phyloP scores from a whole-genome alignment of 2,888 invertebrate genomes.

The Pseudococcus jackbeardsleyi region DNA sequence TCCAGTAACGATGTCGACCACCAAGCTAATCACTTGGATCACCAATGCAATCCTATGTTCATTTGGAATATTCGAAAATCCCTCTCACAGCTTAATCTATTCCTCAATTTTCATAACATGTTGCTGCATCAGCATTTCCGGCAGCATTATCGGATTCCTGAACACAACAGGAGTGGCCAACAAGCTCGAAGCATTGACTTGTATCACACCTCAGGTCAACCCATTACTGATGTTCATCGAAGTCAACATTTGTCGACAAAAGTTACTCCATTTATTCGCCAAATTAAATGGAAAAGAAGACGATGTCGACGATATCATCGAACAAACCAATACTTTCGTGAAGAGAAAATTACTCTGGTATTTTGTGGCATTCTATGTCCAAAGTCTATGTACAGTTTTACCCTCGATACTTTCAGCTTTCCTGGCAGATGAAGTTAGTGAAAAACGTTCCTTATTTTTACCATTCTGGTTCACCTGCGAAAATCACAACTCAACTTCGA shows the following conservation, averaged over 20 bases:
- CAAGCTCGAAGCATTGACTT: not conserved
- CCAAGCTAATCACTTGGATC: not conserved
- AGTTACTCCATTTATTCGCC: not conserved
- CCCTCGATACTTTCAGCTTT: not conserved
- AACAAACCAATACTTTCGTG: not conserved
- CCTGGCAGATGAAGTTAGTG: not conserved
- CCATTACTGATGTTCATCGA: not conserved
- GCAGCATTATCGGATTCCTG: not conserved
- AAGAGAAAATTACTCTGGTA: constrained; percentile 15
- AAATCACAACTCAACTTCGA: not conserved
- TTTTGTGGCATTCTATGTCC: not conserved
- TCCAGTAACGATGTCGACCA: not conserved
- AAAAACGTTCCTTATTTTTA: not conserved
- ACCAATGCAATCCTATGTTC: not conserved
- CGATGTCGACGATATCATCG: not conserved
- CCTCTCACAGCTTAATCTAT: not conserved
- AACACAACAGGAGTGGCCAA: not conserved
- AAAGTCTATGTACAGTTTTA: not conserved
- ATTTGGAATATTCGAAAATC: not conserved
- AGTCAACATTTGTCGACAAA: not conserved
- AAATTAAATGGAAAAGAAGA: not conserved
- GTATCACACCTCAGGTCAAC: not conserved
- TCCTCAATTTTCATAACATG: not conserved
- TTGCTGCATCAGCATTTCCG: not conserved
- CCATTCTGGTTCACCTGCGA: constrained; percentile 16